These are phyloP conservation scores for Phlogophora meticulosa DNA, from an alignment of 2,888 invertebrate genomes.

Conservation along the genomic window DNA sequence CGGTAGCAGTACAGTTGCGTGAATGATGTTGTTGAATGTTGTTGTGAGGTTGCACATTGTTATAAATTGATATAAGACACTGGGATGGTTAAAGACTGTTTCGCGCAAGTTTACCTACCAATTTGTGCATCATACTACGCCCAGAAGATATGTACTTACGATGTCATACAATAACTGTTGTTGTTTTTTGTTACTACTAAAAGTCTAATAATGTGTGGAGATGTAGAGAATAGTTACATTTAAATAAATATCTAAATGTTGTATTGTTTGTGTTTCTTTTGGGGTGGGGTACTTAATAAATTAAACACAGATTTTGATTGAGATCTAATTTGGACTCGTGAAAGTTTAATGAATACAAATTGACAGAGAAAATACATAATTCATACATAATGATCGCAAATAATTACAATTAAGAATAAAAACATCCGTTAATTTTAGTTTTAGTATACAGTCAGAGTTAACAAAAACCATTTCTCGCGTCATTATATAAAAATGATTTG, in stretches of 20 bases:
- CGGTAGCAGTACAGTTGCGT: background rate
- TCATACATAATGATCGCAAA: background rate
- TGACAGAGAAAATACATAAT: background rate
- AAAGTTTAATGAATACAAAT: constrained; percentile 34
- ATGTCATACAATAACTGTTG: constrained; percentile 18
- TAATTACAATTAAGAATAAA: constrained; percentile 8
- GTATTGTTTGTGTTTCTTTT: background rate
- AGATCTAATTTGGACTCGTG: constrained; percentile 57
- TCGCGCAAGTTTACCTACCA: background rate
- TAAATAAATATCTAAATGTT: constrained; percentile 16
- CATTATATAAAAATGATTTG: background rate
- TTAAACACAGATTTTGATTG: constrained; percentile 51
- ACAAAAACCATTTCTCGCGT: background rate
- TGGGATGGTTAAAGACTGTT: background rate
- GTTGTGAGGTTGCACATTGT: no score
- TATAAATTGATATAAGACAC: background rate
- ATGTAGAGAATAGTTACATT: constrained; percentile 1
- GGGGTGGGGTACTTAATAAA: constrained; percentile 36
- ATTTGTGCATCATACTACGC: background rate
- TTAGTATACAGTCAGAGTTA: background rate
- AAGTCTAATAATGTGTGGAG: constrained; percentile 2
- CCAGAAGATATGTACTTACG: background rate
- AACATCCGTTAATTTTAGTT: background rate
- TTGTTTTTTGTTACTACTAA: background rate
- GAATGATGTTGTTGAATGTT: no score